phyloP scores from a whole-genome alignment of 1,140 invertebrate genomes.

The Pissodes strobi region DNA sequence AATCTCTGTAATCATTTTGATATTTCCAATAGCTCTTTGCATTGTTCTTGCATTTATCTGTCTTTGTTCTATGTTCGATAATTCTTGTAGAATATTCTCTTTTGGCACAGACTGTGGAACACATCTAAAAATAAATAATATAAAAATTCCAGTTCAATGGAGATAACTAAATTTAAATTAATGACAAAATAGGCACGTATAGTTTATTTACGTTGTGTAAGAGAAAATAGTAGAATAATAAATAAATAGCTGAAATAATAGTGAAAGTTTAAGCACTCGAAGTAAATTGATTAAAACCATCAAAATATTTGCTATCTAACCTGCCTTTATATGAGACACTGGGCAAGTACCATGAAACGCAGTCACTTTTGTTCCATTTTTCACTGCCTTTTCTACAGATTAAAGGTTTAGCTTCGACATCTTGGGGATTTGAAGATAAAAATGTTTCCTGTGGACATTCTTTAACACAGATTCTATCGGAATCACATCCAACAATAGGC shows the following conservation, averaged over 20 bases:
- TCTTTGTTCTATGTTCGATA: background rate
- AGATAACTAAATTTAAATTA: too few relatives aligned
- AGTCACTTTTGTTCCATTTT: background rate
- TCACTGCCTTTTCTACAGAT: background rate
- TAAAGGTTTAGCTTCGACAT: background rate
- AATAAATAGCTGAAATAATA: too few relatives aligned
- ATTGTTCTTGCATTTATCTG: background rate
- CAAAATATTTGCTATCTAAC: background rate
- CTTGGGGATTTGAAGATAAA: background rate
- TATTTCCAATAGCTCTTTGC: background rate
- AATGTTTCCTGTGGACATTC: background rate
- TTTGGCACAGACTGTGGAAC: background rate
- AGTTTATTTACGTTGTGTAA: too few relatives aligned
- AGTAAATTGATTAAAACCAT: too few relatives aligned
- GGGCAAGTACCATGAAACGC: slow-evolving; percentile 1
- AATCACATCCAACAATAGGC: background rate
- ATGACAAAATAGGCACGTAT: too few relatives aligned
- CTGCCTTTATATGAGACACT: background rate
- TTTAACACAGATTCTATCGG: background rate
- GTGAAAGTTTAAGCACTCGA: too few relatives aligned
- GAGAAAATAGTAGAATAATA: too few relatives aligned
- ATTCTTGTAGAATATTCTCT: background rate
- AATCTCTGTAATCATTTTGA: background rate
- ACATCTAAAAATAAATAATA: background rate
- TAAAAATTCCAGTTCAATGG: background rate